Evolutionary conservation across 2,888 invertebrate genomes (phyloP), one percentile per base, ranked within the genome.

Genomic region (Leptopilina drosophilae): DNA sequence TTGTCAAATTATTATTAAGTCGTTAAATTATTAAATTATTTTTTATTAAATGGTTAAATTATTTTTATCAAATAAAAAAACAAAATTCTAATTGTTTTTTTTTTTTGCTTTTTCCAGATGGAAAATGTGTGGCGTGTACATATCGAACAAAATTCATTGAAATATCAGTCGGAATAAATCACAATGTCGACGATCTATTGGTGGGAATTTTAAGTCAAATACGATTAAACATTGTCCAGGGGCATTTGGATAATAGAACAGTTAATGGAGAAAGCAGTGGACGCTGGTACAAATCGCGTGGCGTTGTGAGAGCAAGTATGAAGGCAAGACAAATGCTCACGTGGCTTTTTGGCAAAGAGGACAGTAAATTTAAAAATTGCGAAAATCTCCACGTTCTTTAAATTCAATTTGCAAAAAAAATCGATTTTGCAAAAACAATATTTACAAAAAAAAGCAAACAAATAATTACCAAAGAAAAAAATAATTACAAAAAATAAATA

Each of bases 131-230:
- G 84, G 98, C 98, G 8, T 97, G 97, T 91, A 97, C 96, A 3
- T 97, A 96, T 92, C 96, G 97, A 85, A 96, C 97, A 78, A 98
- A 98, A 92, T 98, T 97, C 93, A 96, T 98, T 85, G 98, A 99
- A 92, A 96, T 98, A 20, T 98, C 98, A 0, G 98, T 98, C 14
- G 98, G 98, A 14, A 97, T 99, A 89, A 98, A 98, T 92, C 98
- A 98, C 94, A 98, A 98, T 91, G 97, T 98, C 46, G 98, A 99
- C 93, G 98, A 99, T 88, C 94, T 99, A 0, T 94, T 99, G 65
- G 98, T 98, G 40, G 98, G 98, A 0, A 96, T 98, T 79, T 94
- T 99, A 82, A 97, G 96, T 87, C 98, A 98, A 92, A 97, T 98
- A 87, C 94, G 98, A 77, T 94, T 98, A 85, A 97, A 97, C 92